Conservation (phyloP, 2,797 vertebrate genomes). For the Selene dorsalis region DNA sequence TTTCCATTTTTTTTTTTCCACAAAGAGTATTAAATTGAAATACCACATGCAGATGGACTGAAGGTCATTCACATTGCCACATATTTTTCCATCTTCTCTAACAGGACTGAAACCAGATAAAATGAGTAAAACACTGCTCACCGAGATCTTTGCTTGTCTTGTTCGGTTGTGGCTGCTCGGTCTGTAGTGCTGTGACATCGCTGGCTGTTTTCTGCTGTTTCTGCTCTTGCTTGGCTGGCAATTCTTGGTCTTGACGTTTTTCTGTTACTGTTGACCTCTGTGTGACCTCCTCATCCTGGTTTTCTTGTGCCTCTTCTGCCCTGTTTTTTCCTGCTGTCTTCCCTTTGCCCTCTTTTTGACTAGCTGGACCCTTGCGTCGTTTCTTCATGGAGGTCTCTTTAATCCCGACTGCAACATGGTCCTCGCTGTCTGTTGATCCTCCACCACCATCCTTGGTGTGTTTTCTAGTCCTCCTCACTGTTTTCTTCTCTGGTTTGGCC, state of each 20-base stretch:
- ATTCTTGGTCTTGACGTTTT: slow-evolving; percentile 37
- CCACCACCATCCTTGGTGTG: slow-evolving; percentile 55
- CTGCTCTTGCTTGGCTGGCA: slow-evolving; percentile 22
- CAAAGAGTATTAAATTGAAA: slow-evolving; percentile 63
- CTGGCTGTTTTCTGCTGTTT: slow-evolving; percentile 26
- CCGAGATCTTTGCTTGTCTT: slow-evolving; percentile 56
- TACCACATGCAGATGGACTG: slow-evolving; percentile 50
- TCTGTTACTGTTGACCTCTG: slow-evolving; percentile 31
- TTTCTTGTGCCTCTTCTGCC: slow-evolving; percentile 37
- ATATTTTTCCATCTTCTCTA: slow-evolving; percentile 29
- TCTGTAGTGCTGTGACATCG: slow-evolving; percentile 16
- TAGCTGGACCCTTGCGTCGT: slow-evolving; percentile 62
- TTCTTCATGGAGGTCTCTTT: slow-evolving; percentile 73
- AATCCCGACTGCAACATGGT: slow-evolving; percentile 31
- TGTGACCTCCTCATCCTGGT: slow-evolving; percentile 38
- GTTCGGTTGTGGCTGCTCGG: slow-evolving; percentile 34
- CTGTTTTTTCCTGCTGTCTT: slow-evolving; percentile 42
- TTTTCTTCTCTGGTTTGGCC: slow-evolving; percentile 72
- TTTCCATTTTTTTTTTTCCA: slow-evolving; percentile 25
- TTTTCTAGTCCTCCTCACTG: slow-evolving; percentile 63
- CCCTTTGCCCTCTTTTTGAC: slow-evolving; percentile 59
- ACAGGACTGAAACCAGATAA: slow-evolving; percentile 26
- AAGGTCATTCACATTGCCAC: slow-evolving; percentile 43
- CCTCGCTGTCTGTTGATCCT: slow-evolving; percentile 82
- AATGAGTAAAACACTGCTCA: slow-evolving; percentile 62